Conservation (phyloP, 2,888 invertebrate genomes). For the Abscondita cerata region DNA sequence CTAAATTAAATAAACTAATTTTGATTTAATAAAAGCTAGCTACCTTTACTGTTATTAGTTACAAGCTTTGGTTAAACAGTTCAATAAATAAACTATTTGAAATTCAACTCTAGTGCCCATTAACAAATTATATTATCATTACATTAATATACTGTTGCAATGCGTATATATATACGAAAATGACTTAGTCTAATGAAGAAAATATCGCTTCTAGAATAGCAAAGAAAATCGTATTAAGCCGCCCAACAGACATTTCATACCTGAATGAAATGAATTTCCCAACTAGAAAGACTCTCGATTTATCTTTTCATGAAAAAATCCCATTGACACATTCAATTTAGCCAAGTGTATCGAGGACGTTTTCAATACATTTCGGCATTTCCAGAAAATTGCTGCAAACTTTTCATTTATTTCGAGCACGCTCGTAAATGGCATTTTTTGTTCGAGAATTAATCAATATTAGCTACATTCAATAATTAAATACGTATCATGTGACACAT, state of each 20-base stretch:
- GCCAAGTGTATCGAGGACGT: conserved; percentile 44
- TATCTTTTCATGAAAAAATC: conserved; percentile 50
- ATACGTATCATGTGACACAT: too few relatives aligned
- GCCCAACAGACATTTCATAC: conserved; percentile 44
- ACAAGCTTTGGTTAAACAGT: too few relatives aligned
- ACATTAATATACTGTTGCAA: too few relatives aligned
- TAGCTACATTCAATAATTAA: too few relatives aligned
- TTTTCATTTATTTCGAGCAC: conserved; percentile 6
- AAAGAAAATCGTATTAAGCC: conserved; percentile 49
- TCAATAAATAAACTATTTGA: too few relatives aligned
- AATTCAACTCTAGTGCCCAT: too few relatives aligned
- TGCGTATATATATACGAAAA: too few relatives aligned
- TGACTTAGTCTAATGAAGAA: conserved; percentile 47
- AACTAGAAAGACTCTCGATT: conserved; percentile 47
- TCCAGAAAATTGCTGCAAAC: conserved; percentile 17
- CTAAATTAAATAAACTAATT: too few relatives aligned
- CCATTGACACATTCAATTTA: conserved; percentile 54
- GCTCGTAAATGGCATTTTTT: background rate
- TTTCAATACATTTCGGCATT: conserved; percentile 19
- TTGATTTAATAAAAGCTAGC: too few relatives aligned
- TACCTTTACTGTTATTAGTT: too few relatives aligned
- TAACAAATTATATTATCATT: too few relatives aligned
- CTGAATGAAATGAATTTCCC: conserved; percentile 46
- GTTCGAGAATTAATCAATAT: too few relatives aligned
- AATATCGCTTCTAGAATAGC: conserved; percentile 39